A percentile compares a stretch with the other conserved stretches of the same genome.
These are phyloP conservation scores for Sparidentex hasta DNA, from an alignment of 2,797 vertebrate genomes.

Conservation along the genomic window DNA sequence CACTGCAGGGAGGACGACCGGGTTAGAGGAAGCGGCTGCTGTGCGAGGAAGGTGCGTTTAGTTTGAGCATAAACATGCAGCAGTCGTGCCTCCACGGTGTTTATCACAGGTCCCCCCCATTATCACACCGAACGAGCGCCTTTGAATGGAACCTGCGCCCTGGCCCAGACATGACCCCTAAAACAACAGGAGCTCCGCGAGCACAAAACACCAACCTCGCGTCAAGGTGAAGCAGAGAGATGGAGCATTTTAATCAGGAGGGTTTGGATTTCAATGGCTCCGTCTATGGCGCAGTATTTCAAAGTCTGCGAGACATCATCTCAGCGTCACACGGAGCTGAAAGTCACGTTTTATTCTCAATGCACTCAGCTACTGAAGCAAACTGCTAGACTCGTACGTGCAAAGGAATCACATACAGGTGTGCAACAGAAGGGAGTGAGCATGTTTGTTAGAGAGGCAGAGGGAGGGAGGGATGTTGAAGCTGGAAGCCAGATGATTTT, in stretches of 20 bases:
- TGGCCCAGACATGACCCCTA: constrained; percentile 64
- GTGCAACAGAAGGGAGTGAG: not conserved
- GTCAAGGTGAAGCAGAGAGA: constrained; percentile 43
- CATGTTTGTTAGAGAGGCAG: not conserved
- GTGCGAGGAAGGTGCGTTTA: not conserved
- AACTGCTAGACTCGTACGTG: not conserved
- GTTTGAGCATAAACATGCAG: not conserved
- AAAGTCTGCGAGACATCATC: not conserved
- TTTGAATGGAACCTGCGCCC: constrained; percentile 45
- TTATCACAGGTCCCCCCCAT: constrained; percentile 2
- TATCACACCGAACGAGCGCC: constrained; percentile 34
- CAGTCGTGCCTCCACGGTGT: constrained; percentile 4
- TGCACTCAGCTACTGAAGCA: not conserved
- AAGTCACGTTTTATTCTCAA: not conserved
- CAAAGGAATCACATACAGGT: not conserved
- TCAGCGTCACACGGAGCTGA: constrained; percentile 3
- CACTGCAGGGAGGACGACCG: constrained; percentile 16
- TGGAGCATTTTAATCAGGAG: constrained; percentile 35
- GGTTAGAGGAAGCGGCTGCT: not conserved
- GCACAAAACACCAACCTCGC: constrained; percentile 27
- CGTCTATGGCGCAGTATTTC: constrained; percentile 21
- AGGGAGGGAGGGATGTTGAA: not conserved
- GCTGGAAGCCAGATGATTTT: constrained; percentile 43
- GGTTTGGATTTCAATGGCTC: constrained; percentile 6
- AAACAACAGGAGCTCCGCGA: constrained; percentile 43